A percentile compares a stretch with the other conserved stretches of the same genome.
These are phyloP conservation scores for Microplitis mediator DNA, from an alignment of 1,140 invertebrate species.

Conservation along the genomic window DNA sequence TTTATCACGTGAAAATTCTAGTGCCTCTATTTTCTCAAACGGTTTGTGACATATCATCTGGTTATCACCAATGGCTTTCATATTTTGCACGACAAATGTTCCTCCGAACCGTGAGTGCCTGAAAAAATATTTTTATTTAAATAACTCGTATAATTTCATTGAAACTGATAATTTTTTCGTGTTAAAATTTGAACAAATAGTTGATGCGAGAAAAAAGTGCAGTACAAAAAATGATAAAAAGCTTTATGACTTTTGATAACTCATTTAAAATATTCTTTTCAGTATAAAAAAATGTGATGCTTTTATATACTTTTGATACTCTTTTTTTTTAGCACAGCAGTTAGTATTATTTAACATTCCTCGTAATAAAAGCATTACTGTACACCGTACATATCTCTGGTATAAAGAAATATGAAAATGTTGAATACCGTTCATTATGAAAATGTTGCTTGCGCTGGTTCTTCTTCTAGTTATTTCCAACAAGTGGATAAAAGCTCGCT, in stretches of 20 bases:
- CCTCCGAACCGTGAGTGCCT: slow-evolving; percentile 92
- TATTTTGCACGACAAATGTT: slow-evolving; percentile 88
- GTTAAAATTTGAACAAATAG: neutral
- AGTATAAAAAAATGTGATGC: neutral
- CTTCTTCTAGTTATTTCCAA: slow-evolving; percentile 14
- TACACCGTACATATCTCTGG: neutral
- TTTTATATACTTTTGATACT: neutral
- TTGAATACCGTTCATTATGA: slow-evolving; percentile 24
- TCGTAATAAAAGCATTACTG: neutral
- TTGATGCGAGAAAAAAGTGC: neutral
- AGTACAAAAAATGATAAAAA: neutral
- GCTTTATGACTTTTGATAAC: neutral
- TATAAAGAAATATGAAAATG: neutral
- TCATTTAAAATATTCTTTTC: neutral
- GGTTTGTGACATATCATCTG: slow-evolving; percentile 86
- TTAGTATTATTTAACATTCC: too few species aligned
- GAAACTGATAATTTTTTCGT: neutral
- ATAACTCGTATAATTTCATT: neutral
- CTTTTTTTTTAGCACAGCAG: neutral
- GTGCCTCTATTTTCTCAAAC: slow-evolving; percentile 72
- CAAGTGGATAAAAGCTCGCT: slow-evolving; percentile 48
- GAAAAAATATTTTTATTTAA: slow-evolving; percentile 11
- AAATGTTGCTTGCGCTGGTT: slow-evolving; percentile 28
- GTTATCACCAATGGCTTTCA: slow-evolving; percentile 92
- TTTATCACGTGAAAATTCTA: slow-evolving; percentile 81